A percentile compares a stretch with the other conserved stretches of the same genome.
phyloP scores from a whole-genome alignment of 2,113 vertebrate species.

The Melanocharis versteri region DNA sequence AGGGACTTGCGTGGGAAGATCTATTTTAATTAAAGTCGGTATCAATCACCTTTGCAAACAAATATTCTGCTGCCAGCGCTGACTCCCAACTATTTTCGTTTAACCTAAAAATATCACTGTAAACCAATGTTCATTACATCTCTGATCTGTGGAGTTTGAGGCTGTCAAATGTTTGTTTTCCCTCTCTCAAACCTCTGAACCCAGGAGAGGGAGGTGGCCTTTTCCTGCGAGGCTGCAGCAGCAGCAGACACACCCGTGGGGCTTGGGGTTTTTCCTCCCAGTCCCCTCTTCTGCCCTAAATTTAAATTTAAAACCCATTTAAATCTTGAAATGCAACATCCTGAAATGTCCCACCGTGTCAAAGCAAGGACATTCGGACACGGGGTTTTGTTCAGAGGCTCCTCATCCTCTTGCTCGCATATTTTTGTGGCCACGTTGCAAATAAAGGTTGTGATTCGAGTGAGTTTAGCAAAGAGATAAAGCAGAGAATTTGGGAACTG shows the following conservation, averaged over 20 bases:
- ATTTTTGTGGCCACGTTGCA: background rate
- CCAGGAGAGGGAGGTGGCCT: background rate
- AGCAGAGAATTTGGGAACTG: background rate
- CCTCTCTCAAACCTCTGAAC: background rate
- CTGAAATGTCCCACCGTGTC: background rate
- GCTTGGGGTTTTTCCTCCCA: accelerated
- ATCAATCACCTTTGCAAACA: background rate
- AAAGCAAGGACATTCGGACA: background rate
- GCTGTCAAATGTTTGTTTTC: background rate
- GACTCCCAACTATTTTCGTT: background rate
- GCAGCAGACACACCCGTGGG: background rate
- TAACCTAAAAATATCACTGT: background rate
- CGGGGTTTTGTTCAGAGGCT: accelerated
- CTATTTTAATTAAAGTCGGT: conserved; percentile 12
- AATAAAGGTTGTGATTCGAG: background rate
- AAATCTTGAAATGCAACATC: background rate
- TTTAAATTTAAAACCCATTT: background rate
- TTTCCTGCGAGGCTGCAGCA: background rate
- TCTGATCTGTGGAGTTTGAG: background rate
- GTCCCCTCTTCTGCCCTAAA: background rate
- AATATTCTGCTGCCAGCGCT: background rate
- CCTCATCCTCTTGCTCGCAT: accelerated
- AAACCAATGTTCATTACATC: background rate
- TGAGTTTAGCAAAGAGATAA: background rate
- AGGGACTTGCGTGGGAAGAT: background rate